Evolutionary conservation across 2,888 invertebrate genomes (phyloP).

Genomic region (Metallyticus violacea): DNA sequence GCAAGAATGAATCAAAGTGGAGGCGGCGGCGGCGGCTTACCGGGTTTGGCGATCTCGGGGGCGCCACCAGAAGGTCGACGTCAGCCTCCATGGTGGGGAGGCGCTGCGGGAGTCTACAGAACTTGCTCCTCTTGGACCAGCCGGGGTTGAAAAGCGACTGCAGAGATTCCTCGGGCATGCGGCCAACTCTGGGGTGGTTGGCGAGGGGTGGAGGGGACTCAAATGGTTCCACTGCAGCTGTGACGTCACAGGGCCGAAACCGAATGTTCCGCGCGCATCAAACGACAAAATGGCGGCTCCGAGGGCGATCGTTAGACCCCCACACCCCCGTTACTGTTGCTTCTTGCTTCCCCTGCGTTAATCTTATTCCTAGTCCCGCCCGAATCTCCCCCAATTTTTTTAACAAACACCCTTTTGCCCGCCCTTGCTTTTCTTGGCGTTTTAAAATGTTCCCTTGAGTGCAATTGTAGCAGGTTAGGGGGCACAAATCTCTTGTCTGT

Average conservation of each 20-base stretch:
- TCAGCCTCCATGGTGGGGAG: constrained; percentile 21
- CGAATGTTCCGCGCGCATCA: constrained; percentile 26
- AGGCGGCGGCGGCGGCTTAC: neutral
- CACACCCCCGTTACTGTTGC: constrained; percentile 2
- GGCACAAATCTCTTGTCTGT: neutral
- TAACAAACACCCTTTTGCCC: neutral
- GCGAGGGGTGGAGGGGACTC: constrained; percentile 9
- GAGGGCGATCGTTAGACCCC: constrained; percentile 19
- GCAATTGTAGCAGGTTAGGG: neutral
- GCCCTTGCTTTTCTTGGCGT: neutral
- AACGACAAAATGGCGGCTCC: constrained; percentile 21
- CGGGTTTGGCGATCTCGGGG: neutral
- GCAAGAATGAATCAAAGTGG: neutral
- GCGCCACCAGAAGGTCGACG: constrained; percentile 19
- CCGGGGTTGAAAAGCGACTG: constrained; percentile 26
- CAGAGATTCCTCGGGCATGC: constrained; percentile 32
- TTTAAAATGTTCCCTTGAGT: neutral
- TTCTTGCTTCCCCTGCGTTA: neutral
- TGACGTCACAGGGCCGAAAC: constrained; percentile 27
- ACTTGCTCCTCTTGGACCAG: constrained; percentile 21
- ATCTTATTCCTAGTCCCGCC: constrained; percentile 8
- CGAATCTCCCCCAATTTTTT: neutral
- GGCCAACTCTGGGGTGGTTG: constrained; percentile 29
- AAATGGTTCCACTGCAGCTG: constrained; percentile 33
- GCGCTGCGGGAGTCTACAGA: constrained; percentile 3